Conservation (phyloP, 2,113 vertebrate genomes). For the Pampusana beccarii region DNA sequence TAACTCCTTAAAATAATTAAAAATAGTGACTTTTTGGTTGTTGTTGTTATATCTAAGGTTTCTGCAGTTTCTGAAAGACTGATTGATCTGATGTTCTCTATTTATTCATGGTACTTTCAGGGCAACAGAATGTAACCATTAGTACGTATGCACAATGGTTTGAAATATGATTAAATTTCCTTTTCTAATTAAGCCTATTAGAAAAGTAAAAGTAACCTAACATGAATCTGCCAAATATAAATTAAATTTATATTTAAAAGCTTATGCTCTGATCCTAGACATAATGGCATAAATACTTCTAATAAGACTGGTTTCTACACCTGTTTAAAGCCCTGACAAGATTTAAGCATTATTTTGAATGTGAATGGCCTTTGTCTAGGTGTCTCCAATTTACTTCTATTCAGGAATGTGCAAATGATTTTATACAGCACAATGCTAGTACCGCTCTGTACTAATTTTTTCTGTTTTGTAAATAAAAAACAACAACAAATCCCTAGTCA, state of each 20-base stretch:
- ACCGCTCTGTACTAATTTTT: constrained; percentile 77
- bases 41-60: constrained; percentile 13
- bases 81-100: constrained; percentile 23
- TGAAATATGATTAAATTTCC: constrained; percentile 58
- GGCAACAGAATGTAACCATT: constrained; percentile 45
- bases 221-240: constrained; percentile 62
- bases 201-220: constrained; percentile 64
- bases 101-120: constrained; percentile 53
- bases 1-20: constrained; percentile 56
- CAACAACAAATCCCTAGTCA: constrained; percentile 79
- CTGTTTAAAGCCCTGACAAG: constrained; percentile 58
- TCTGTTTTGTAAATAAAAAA: constrained; percentile 80
- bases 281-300: constrained; percentile 32
- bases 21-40: constrained; percentile 64
- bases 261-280: constrained; percentile 58
- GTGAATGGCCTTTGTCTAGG: constrained; percentile 56
- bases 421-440: constrained; percentile 80
- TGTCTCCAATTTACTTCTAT: constrained; percentile 67
- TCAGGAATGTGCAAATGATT: constrained; percentile 80
- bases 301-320: constrained; percentile 45
- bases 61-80: constrained; percentile 49
- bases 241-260: constrained; percentile 62
- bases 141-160: constrained; percentile 46
- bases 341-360: constrained; percentile 59
- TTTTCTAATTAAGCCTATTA: constrained; percentile 56